Percentiles rank a stretch among this genome's conserved stretches.
These are phyloP conservation scores for Hedya salicella DNA, from an alignment of 2,888 invertebrate genomes.

Conservation along the genomic window DNA sequence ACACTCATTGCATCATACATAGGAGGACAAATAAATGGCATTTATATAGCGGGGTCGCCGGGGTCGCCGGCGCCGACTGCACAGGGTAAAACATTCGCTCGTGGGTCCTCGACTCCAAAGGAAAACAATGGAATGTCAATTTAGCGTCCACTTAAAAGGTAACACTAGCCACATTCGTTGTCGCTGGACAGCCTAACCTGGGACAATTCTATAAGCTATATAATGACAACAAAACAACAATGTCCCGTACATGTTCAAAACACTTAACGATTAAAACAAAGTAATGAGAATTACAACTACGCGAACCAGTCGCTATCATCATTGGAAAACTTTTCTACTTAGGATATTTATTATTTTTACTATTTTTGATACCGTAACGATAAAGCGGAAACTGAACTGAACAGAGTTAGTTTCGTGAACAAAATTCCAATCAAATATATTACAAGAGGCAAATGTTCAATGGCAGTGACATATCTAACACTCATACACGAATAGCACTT, in stretches of 20 bases:
- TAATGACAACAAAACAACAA: conserved; percentile 52
- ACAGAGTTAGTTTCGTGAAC: conserved; percentile 20
- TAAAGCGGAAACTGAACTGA: conserved; percentile 39
- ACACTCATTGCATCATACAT: conserved; percentile 55
- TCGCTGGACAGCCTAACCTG: conserved; percentile 78
- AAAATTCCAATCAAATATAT: conserved; percentile 50
- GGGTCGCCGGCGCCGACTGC: not conserved
- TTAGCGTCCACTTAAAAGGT: conserved; percentile 57
- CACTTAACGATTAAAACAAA: conserved; percentile 53
- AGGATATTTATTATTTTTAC: conserved; percentile 49
- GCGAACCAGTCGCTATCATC: conserved; percentile 69
- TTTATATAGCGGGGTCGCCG: conserved; percentile 34
- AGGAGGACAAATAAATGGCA: conserved; percentile 53
- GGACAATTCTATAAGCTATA: conserved; percentile 62
- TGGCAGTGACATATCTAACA: conserved; percentile 81
- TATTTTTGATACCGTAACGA: conserved; percentile 41
- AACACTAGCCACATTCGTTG: conserved; percentile 78
- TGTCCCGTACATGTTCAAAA: conserved; percentile 46
- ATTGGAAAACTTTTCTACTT: conserved; percentile 60
- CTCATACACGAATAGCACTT: conserved; percentile 76
- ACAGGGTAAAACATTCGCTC: conserved; percentile 21
- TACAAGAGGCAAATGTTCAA: conserved; percentile 60
- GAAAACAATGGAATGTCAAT: conserved; percentile 45
- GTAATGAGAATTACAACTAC: conserved; percentile 49
- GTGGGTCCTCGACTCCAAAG: conserved; percentile 30